Conservation (phyloP, 2,888 invertebrate species). For the Tachina grossa region DNA sequence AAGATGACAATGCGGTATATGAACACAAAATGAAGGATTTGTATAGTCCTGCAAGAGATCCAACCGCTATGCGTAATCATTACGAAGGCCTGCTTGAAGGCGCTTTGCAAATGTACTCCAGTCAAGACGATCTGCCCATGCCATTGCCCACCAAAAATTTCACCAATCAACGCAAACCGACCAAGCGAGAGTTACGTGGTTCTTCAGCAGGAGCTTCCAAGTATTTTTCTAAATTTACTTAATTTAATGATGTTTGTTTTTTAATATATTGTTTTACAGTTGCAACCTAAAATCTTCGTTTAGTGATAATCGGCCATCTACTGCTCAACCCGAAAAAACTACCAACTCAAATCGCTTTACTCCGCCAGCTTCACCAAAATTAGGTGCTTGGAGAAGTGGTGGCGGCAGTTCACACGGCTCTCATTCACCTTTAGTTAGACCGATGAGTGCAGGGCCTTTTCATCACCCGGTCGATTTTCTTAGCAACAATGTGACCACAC, state of each 20-base stretch:
- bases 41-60: conserved; percentile 80
- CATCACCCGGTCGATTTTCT: conserved; percentile 84
- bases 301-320: conserved; percentile 79
- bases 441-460: conserved; percentile 87
- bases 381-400: conserved; percentile 83
- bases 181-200: conserved; percentile 80
- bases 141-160: conserved; percentile 80
- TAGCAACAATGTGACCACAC: conserved; percentile 62
- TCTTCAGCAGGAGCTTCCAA: conserved; percentile 81
- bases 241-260: background rate
- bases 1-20: conserved; percentile 26
- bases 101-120: conserved; percentile 82
- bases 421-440: conserved; percentile 84
- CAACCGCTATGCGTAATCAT: conserved; percentile 81
- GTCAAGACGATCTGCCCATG: conserved; percentile 81
- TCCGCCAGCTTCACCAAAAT: conserved; percentile 82
- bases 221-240: conserved; percentile 69
- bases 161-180: conserved; percentile 77
- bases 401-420: conserved; percentile 84
- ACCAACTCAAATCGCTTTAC: conserved; percentile 80
- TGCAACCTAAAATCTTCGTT: conserved; percentile 75
- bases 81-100: conserved; percentile 82
- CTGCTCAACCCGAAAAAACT: conserved; percentile 81
- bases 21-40: conserved; percentile 33
- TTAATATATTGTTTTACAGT: conserved; percentile 60